phyloP scores from a whole-genome alignment of 2,113 vertebrate genomes.

The Apodemus sylvaticus region DNA sequence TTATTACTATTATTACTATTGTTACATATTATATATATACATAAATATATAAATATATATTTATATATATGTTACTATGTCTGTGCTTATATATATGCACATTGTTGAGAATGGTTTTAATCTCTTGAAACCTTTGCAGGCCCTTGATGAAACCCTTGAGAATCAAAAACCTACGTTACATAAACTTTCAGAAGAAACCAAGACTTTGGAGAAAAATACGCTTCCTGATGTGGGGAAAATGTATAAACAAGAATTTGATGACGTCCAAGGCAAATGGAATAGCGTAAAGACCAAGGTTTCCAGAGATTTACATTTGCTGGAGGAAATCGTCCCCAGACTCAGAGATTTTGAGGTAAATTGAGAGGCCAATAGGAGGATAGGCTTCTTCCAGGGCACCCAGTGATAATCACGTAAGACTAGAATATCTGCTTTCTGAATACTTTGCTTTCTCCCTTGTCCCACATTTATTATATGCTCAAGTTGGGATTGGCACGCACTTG shows the following conservation, averaged over 20 bases:
- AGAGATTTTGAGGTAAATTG: conserved; percentile 91
- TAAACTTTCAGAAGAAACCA: conserved; percentile 87
- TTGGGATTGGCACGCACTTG: not conserved
- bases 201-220: conserved; percentile 81
- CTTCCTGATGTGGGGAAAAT: conserved; percentile 71
- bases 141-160: conserved; percentile 88
- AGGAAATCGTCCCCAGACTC: conserved; percentile 91
- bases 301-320: conserved; percentile 89
- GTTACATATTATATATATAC: too few relatives aligned
- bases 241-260: conserved; percentile 84
- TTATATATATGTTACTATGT: not conserved
- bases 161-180: conserved; percentile 83
- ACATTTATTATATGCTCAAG: not conserved
- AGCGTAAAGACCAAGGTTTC: conserved; percentile 87
- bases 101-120: not conserved
- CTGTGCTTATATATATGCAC: not conserved
- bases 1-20: too few relatives aligned
- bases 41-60: too few relatives aligned
- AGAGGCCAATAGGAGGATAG: not conserved
- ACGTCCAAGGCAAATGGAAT: conserved; percentile 88
- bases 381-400: not conserved
- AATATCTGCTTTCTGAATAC: not conserved
- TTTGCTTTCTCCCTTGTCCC: conserved; percentile 13
- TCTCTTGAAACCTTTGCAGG: conserved; percentile 78
- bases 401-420: not conserved